Conservation (phyloP, 1,140 invertebrate genomes). For the Matsumurasca onukii region DNA sequence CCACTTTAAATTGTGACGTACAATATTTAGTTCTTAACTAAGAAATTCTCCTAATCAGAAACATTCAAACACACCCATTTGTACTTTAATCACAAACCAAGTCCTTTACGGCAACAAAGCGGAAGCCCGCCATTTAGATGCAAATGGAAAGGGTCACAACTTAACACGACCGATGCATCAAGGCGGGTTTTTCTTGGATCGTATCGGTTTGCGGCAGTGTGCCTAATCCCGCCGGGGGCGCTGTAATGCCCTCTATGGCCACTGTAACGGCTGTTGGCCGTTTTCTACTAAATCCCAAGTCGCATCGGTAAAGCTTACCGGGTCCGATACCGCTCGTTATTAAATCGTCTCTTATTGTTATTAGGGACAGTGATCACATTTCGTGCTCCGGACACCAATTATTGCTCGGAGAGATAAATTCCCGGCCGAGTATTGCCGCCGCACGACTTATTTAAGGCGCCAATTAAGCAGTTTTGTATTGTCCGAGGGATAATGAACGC, state of each 20-base stretch:
- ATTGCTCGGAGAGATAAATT: conserved; percentile 15
- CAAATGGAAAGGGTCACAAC: no score
- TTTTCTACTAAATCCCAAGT: no score
- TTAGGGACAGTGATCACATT: not conserved
- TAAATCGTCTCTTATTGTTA: conserved; percentile 24
- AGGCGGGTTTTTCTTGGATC: not conserved
- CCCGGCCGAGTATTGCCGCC: not conserved
- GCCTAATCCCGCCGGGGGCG: not conserved
- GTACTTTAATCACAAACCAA: no score
- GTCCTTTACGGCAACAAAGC: no score
- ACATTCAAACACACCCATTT: no score
- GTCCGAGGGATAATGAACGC: not conserved
- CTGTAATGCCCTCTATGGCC: not conserved
- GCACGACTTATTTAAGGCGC: conserved; percentile 18
- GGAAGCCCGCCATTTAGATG: no score
- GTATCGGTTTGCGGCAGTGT: no score
- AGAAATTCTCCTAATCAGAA: no score
- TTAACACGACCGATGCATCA: no score
- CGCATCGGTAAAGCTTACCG: not conserved
- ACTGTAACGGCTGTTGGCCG: not conserved
- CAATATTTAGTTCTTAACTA: no score
- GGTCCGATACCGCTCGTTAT: not conserved
- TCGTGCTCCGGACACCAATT: not conserved
- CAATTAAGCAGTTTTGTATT: conserved; percentile 24
- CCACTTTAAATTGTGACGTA: no score